Percentiles rank a stretch among this genome's conserved stretches.
Conservation (phyloP, 2,888 invertebrate species). For the Drosophila leonis region DNA sequence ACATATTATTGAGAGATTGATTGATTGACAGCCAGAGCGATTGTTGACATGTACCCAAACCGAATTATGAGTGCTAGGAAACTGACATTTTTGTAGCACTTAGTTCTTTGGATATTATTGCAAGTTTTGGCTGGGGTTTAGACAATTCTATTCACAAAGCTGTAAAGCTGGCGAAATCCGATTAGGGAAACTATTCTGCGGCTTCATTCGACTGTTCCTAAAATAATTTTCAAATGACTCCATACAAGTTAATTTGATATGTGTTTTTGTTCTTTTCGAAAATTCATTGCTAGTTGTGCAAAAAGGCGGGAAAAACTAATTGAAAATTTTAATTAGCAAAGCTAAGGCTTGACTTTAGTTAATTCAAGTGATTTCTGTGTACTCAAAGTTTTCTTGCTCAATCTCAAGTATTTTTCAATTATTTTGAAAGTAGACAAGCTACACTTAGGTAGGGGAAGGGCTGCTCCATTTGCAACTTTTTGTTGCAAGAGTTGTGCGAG, state of each 20-base stretch:
- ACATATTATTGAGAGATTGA: neutral
- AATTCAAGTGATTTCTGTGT: neutral
- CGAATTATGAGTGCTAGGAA: neutral
- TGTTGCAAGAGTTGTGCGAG: slow-evolving; percentile 22
- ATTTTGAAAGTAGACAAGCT: slow-evolving; percentile 16
- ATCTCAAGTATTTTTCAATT: slow-evolving; percentile 4
- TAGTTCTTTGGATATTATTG: too few species aligned
- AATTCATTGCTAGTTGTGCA: too few species aligned
- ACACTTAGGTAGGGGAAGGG: neutral
- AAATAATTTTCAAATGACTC: neutral
- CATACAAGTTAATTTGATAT: neutral
- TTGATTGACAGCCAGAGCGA: neutral
- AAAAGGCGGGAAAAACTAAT: neutral
- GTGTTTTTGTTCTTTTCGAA: neutral
- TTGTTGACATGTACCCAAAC: neutral
- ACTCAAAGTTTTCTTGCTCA: neutral
- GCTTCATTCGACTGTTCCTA: neutral
- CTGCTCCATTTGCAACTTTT: slow-evolving; percentile 29
- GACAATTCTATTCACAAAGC: neutral
- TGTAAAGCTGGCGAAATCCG: neutral
- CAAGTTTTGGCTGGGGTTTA: too few species aligned
- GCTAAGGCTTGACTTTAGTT: neutral
- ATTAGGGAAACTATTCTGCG: neutral
- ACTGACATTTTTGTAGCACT: neutral
- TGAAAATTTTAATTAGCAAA: neutral